Percentiles rank a stretch among this genome's conserved stretches.
Conservation (phyloP, 2,797 vertebrate species). For the Florisuga fusca region DNA sequence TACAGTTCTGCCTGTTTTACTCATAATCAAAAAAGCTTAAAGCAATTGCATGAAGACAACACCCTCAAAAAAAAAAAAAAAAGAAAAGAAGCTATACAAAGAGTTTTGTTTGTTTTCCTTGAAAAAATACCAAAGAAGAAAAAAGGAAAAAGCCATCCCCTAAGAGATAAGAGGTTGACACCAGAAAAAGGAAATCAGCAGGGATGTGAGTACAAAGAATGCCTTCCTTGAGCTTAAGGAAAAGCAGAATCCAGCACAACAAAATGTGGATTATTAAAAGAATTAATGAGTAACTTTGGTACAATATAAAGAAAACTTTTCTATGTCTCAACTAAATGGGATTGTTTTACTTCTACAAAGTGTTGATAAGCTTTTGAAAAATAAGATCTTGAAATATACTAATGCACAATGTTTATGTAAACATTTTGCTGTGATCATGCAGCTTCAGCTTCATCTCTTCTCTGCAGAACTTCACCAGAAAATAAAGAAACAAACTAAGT, state of each 20-base stretch:
- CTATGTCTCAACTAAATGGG: background rate
- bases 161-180: background rate
- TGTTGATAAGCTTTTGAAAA: background rate
- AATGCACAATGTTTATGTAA: background rate
- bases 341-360: background rate
- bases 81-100: background rate
- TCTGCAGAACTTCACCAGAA: background rate
- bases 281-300: background rate
- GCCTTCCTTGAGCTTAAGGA: background rate
- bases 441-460: background rate
- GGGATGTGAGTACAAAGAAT: background rate
- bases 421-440: background rate
- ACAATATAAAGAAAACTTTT: background rate
- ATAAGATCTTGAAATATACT: background rate
- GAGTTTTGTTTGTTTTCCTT: background rate
- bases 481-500: background rate
- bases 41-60: background rate
- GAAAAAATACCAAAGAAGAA: background rate
- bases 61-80: background rate
- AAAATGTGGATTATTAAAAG: background rate
- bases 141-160: background rate
- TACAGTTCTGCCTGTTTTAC: background rate
- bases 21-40: background rate
- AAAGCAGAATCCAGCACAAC: background rate
- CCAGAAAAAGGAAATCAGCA: background rate